Conservation (phyloP, 2,888 invertebrate species). For the Drosophila macrospina region DNA sequence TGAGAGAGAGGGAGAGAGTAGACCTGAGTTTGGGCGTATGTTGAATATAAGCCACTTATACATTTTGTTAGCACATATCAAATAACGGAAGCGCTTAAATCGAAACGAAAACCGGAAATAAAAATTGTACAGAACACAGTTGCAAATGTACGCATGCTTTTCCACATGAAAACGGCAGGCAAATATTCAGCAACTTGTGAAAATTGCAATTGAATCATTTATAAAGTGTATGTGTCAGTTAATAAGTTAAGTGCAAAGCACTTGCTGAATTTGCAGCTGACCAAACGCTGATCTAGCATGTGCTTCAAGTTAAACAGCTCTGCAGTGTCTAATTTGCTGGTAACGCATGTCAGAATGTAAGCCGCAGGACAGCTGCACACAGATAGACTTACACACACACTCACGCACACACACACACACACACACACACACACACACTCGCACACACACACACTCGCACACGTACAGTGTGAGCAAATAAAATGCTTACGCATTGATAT, state of each 20-base stretch:
- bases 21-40: conserved; percentile 43
- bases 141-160: not conserved
- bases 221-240: not conserved
- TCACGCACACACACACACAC: conserved; percentile 12
- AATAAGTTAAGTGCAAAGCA: not conserved
- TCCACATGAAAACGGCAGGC: too few relatives aligned
- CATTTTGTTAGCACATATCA: conserved; percentile 64
- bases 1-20: not conserved
- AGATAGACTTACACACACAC: not conserved
- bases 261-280: conserved; percentile 4
- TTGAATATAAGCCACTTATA: conserved; percentile 62
- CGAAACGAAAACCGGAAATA: conserved; percentile 12
- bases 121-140: not conserved
- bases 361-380: conserved; percentile 17
- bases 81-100: conserved; percentile 57
- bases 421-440: not conserved
- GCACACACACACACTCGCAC: conserved; percentile 9
- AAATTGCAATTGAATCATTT: not conserved
- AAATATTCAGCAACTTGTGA: too few relatives aligned
- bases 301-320: conserved; percentile 2
- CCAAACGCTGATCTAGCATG: conserved; percentile 4
- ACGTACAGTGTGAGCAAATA: conserved; percentile 10
- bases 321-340: conserved; percentile 11
- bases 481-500: conserved; percentile 58
- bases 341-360: conserved; percentile 1